Percentiles rank a stretch among this genome's conserved stretches.
phyloP scores from a whole-genome alignment of 2,113 vertebrate species.

The Sceloporus tristichus region DNA sequence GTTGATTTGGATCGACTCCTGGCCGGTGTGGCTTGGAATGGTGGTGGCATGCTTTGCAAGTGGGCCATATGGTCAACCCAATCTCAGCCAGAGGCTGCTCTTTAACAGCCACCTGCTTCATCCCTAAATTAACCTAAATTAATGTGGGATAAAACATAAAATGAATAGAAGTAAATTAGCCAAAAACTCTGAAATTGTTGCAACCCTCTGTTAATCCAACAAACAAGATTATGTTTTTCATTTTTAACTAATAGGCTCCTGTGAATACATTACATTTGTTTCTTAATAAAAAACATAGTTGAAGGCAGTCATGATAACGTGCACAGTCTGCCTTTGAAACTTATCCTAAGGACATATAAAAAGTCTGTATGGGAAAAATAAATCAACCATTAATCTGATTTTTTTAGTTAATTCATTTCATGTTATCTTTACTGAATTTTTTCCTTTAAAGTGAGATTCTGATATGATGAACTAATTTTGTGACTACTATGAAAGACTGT shows the following conservation, averaged over 20 bases:
- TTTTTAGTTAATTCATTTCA: not conserved
- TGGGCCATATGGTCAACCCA: no score
- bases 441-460: not conserved
- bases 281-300: slow-evolving; percentile 5
- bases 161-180: slow-evolving; percentile 8
- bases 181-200: not conserved
- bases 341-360: slow-evolving; percentile 30
- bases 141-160: not conserved
- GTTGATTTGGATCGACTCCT: no score
- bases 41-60: no score
- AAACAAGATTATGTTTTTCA: slow-evolving; percentile 17
- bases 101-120: no score
- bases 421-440: not conserved
- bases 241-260: not conserved
- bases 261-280: not conserved
- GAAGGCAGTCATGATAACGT: not conserved
- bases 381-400: slow-evolving; percentile 33
- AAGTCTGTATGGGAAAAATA: slow-evolving; percentile 32
- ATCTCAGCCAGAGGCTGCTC: no score
- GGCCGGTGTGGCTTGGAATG: no score
- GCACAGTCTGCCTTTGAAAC: slow-evolving; percentile 2
- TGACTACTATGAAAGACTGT: not conserved
- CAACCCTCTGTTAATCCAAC: slow-evolving; percentile 1
- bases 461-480: not conserved
- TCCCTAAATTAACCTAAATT: not conserved